These are phyloP conservation scores for Tarsius wallacei DNA, from an alignment of 2,797 vertebrate genomes.

Conservation along the genomic window DNA sequence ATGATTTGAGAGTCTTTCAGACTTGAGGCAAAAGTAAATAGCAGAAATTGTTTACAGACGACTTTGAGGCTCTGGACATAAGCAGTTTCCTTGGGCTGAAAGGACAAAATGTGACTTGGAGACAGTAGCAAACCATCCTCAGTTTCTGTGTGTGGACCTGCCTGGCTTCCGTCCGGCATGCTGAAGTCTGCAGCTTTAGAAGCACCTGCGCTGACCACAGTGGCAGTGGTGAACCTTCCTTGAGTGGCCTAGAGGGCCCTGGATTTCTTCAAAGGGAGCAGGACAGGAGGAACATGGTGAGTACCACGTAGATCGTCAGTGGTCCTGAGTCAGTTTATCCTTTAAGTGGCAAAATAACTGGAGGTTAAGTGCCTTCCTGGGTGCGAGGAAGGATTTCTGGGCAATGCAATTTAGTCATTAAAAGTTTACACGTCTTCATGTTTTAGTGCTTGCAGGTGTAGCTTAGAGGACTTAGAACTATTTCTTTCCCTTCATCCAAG, in stretches of 20 bases:
- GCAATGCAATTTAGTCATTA: neutral
- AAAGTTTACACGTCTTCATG: neutral
- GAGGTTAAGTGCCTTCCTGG: neutral
- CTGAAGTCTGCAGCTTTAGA: neutral
- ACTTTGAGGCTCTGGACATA: neutral
- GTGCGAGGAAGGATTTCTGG: neutral
- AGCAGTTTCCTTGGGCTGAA: neutral
- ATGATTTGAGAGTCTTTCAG: neutral
- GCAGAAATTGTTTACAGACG: neutral
- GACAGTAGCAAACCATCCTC: neutral
- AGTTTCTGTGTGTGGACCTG: neutral
- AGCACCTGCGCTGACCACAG: neutral
- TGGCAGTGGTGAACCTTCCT: neutral
- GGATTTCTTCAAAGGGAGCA: neutral
- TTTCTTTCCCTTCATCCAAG: neutral
- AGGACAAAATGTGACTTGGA: neutral
- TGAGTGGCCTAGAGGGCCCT: neutral
- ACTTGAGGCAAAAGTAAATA: neutral
- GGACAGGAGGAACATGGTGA: neutral
- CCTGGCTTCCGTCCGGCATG: neutral
- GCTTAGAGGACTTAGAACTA: slow-evolving; percentile 17
- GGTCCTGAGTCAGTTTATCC: no score
- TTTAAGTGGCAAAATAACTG: neutral
- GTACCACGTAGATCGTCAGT: neutral
- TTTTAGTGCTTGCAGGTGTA: neutral